These are phyloP conservation scores for Boloria euphrosyne DNA, from an alignment of 2,888 invertebrate genomes.

Conservation along the genomic window DNA sequence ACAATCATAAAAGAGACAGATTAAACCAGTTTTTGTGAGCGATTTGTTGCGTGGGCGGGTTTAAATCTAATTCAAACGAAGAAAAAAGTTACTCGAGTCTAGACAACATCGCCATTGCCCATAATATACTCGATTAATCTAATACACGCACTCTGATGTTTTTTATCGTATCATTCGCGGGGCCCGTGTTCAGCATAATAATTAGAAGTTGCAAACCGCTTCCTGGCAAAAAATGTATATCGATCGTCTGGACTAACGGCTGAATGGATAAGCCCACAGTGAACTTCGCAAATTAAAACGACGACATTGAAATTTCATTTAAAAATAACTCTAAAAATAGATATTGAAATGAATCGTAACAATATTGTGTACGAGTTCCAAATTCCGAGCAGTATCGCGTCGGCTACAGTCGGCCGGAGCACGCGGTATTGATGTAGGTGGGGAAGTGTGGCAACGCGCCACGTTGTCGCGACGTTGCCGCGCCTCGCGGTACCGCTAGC, in stretches of 20 bases:
- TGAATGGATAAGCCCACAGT: too few species aligned
- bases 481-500: slow-evolving; percentile 59
- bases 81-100: slow-evolving; percentile 16
- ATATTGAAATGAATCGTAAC: slow-evolving; percentile 29
- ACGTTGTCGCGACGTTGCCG: slow-evolving; percentile 69
- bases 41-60: slow-evolving; percentile 24
- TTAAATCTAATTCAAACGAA: slow-evolving; percentile 17
- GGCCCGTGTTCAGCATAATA: neutral
- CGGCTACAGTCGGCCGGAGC: slow-evolving; percentile 19
- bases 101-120: slow-evolving; percentile 7
- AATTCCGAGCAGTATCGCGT: slow-evolving; percentile 35
- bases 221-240: neutral
- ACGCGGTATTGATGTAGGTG: slow-evolving; percentile 44
- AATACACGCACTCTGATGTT: neutral
- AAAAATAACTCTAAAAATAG: slow-evolving; percentile 31
- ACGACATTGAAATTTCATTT: slow-evolving; percentile 32
- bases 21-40: slow-evolving; percentile 19
- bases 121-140: slow-evolving; percentile 17
- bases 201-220: neutral
- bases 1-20: slow-evolving; percentile 9
- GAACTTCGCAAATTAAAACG: slow-evolving; percentile 22
- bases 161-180: neutral
- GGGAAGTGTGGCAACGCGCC: slow-evolving; percentile 43
- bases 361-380: slow-evolving; percentile 31
- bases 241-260: neutral